These are phyloP conservation scores for Decapterus maruadsi DNA, from an alignment of 2,797 vertebrate species.

Conservation along the genomic window DNA sequence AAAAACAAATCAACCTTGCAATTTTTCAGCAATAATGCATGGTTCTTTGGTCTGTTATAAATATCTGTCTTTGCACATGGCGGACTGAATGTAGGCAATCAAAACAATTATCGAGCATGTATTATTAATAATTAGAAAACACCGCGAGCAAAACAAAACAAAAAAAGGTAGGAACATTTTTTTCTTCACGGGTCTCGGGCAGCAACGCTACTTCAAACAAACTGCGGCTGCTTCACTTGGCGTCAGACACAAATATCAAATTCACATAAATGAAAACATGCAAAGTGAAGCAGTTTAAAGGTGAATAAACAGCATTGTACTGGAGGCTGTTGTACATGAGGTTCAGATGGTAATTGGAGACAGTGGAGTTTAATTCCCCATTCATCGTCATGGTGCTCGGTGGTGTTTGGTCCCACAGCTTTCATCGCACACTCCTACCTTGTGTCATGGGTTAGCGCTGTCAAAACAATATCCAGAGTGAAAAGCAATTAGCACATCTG, in stretches of 20 bases:
- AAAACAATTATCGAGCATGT: too few relatives aligned
- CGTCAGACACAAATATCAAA: slow-evolving; percentile 26
- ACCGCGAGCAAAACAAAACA: too few relatives aligned
- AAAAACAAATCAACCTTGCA: too few relatives aligned
- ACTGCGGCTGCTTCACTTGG: slow-evolving; percentile 1
- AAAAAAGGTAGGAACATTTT: too few relatives aligned
- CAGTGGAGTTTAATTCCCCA: slow-evolving; percentile 5
- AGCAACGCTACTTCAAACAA: background rate
- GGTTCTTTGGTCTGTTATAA: too few relatives aligned
- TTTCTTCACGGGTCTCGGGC: too few relatives aligned
- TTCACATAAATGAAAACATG: slow-evolving; percentile 25
- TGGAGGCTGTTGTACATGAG: background rate
- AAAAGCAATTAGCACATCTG: slow-evolving; percentile 60
- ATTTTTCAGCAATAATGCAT: too few relatives aligned
- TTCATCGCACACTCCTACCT: slow-evolving; percentile 2
- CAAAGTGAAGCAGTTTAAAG: slow-evolving; percentile 34
- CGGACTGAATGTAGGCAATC: too few relatives aligned
- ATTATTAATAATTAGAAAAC: too few relatives aligned
- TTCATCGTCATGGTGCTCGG: slow-evolving; percentile 7
- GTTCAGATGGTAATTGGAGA: slow-evolving; percentile 38
- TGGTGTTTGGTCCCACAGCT: slow-evolving; percentile 17
- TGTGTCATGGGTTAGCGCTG: slow-evolving; percentile 12
- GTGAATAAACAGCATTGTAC: slow-evolving; percentile 35
- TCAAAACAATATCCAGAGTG: slow-evolving; percentile 25
- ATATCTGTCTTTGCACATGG: too few relatives aligned